Evolutionary conservation across 2,888 invertebrate genomes (phyloP).

Genomic region (Drosophila diplacantha): DNA sequence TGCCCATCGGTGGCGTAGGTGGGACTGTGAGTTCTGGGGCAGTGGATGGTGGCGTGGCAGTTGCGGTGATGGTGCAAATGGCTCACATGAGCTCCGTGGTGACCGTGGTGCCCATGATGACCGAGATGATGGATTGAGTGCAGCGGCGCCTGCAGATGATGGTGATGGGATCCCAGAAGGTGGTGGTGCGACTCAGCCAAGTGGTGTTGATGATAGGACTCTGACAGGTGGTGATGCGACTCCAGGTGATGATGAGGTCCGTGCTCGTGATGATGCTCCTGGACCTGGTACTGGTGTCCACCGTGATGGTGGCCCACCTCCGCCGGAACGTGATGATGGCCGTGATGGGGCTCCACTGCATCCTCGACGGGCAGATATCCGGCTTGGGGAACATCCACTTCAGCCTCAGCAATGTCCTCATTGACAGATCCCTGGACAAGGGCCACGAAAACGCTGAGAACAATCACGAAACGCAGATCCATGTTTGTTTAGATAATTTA

Average conservation of each 20-base stretch:
- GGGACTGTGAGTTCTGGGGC: constrained; percentile 14
- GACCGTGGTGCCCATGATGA: neutral
- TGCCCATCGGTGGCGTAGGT: constrained; percentile 37
- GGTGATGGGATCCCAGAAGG: constrained; percentile 7
- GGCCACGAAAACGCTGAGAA: constrained; percentile 34
- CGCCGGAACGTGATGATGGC: neutral
- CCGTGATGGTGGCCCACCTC: constrained; percentile 5
- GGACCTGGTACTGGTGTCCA: constrained; percentile 12
- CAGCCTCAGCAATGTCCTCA: constrained; percentile 10
- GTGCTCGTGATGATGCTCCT: constrained; percentile 17
- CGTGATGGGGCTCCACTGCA: neutral
- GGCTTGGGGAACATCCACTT: constrained; percentile 7
- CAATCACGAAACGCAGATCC: constrained; percentile 4
- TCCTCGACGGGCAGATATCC: constrained; percentile 12
- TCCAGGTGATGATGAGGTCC: constrained; percentile 28
- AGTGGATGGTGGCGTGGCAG: constrained; percentile 38
- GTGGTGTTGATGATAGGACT: constrained; percentile 20
- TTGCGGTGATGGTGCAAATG: constrained; percentile 32
- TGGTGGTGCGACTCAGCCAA: constrained; percentile 10
- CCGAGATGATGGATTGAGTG: neutral
- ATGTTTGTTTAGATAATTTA: constrained; percentile 22
- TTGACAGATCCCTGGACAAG: constrained; percentile 12
- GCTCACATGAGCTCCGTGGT: constrained; percentile 5
- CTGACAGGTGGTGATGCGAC: constrained; percentile 21
- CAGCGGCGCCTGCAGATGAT: constrained; percentile 4